Base-by-base conservation (phyloP, 37 sponge, comb jelly and placozoan species). In the Hexactinellida sp. region DNA sequence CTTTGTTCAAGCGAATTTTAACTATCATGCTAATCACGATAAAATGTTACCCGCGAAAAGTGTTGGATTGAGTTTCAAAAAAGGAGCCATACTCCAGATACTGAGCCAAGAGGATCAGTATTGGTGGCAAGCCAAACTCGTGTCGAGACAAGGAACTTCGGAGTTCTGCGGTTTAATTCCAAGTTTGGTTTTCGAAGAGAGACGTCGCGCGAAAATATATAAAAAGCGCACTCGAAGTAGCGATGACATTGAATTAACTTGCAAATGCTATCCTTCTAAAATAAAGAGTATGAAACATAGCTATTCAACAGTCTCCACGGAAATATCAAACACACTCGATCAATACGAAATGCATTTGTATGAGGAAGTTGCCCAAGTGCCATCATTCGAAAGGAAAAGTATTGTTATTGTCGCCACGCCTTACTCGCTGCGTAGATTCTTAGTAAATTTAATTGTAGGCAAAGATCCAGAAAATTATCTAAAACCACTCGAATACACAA, bases 171-270 rank as follows among this genome's bases (percentile, higher is more conserved):
- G 76, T 25, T n/a, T 63, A 1, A 63, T 63, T 63, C 76, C 76
- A 32, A 63, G 76, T 63, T 63, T 63, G 76, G 76, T 63, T 63
- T 63, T 63, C 76, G 76, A 63, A n/a, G 76, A 63, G 76, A 63
- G 76, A n/a, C 3, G 76, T 5, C 76, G 76, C 25, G 76, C 76
- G 25, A 63, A 63, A 63, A 63, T 23, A 21, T 63, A 63, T n/a
- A 63, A 63, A n/a, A 63, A 63, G 30, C 76, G 76, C 30, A 3
- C 3, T 7, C 21, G 30, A 63, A 63, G 34, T 63, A 25, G 5
- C 28, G 76, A 28, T 21, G 76, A 63, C 13, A 23, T 32, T 21
- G 52, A 47, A 9, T 32, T 23, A 10, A 63, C 76, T 10, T 63
- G 76, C 13, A 63, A 63, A 63, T 63, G 76, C 76, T 63, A 63